Percentiles rank a stretch among this genome's conserved stretches.
Evolutionary conservation across 2,888 invertebrate species (phyloP).

Genomic region (Xylota segnis): DNA sequence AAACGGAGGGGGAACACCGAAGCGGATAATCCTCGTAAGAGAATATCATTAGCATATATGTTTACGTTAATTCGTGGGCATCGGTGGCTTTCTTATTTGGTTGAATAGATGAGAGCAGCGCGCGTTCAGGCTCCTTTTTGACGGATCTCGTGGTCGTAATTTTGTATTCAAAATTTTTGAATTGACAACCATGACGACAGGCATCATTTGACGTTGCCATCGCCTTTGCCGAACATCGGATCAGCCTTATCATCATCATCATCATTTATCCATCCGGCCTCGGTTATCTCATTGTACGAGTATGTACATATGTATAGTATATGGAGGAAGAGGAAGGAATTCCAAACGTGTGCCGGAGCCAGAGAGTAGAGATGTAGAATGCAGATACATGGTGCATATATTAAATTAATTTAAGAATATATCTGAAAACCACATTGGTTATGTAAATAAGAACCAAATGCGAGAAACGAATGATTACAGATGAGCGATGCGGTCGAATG

Average conservation of each 20-base stretch:
- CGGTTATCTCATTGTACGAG: constrained; percentile 56
- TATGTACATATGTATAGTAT: background rate
- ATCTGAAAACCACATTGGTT: constrained; percentile 68
- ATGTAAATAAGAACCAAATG: constrained; percentile 68
- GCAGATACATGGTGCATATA: constrained; percentile 73
- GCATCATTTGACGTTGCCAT: constrained; percentile 75
- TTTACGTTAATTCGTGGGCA: constrained; percentile 78
- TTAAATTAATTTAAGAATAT: constrained; percentile 75
- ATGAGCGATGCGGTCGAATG: constrained; percentile 44
- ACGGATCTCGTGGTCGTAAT: constrained; percentile 73
- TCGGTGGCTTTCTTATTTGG: constrained; percentile 77
- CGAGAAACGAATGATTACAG: constrained; percentile 62
- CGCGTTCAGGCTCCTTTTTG: constrained; percentile 67
- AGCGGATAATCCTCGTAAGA: constrained; percentile 76
- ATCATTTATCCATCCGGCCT: constrained; percentile 70
- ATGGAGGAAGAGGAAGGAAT: constrained; percentile 25
- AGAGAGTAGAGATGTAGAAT: constrained; percentile 40
- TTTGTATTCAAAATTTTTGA: constrained; percentile 75
- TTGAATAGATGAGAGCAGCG: constrained; percentile 70
- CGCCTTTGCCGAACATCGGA: constrained; percentile 58
- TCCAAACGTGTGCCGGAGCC: constrained; percentile 5
- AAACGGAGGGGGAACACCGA: constrained; percentile 17
- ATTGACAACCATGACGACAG: constrained; percentile 74
- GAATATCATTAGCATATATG: constrained; percentile 79
- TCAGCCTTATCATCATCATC: constrained; percentile 73